Conservation (phyloP, 2,888 invertebrate species). For the Meteorus cinctellus region DNA sequence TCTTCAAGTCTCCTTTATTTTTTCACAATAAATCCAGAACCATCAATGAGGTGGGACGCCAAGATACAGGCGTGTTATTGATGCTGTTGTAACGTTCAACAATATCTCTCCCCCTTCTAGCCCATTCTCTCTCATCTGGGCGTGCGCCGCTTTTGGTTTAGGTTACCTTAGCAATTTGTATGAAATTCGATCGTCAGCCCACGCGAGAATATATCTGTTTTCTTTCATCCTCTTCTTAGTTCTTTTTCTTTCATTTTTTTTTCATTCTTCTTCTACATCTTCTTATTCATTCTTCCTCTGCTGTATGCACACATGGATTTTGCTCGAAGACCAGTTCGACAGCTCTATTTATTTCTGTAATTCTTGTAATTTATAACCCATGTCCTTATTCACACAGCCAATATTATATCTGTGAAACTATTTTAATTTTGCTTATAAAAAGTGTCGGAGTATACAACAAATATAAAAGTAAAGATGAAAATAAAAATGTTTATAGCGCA, state of each 20-base stretch:
- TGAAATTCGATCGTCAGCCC: slow-evolving; percentile 69
- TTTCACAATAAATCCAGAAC: slow-evolving; percentile 7
- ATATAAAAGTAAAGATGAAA: not conserved
- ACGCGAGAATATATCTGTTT: slow-evolving; percentile 52
- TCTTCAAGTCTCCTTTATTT: not conserved
- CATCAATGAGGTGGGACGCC: slow-evolving; percentile 1
- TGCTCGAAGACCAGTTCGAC: slow-evolving; percentile 59
- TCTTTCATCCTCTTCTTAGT: slow-evolving; percentile 14
- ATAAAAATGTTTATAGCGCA: not conserved
- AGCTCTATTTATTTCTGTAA: slow-evolving; percentile 67
- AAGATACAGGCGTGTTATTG: slow-evolving; percentile 59
- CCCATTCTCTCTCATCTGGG: slow-evolving; percentile 46
- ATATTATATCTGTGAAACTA: slow-evolving; percentile 14
- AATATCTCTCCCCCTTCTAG: slow-evolving; percentile 24
- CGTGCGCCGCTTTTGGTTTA: slow-evolving; percentile 65
- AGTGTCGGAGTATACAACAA: not conserved
- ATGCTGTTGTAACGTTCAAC: slow-evolving; percentile 56
- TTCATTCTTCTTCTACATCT: not conserved
- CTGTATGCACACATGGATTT: slow-evolving; percentile 47
- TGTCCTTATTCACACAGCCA: slow-evolving; percentile 9
- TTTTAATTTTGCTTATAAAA: slow-evolving; percentile 30
- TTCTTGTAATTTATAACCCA: slow-evolving; percentile 54
- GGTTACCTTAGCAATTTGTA: slow-evolving; percentile 70
- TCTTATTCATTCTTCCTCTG: slow-evolving; percentile 37
- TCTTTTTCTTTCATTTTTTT: not conserved